Base-by-base conservation (phyloP, 2,797 vertebrate species). In the Chrosomus eos region DNA sequence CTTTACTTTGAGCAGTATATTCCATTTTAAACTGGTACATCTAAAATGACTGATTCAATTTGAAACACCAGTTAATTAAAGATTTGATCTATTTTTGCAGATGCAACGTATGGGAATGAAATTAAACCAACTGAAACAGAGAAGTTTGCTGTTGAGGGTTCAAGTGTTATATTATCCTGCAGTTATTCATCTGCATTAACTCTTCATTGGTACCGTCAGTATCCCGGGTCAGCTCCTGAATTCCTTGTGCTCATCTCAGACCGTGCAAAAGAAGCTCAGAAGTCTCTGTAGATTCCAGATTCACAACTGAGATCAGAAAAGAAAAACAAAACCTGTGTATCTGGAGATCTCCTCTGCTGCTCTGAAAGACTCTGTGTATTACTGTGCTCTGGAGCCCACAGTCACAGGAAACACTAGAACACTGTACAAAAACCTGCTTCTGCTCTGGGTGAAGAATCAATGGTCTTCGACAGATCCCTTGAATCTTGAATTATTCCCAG, bases 391-490 rank as follows among this genome's bases (percentile, higher is more conserved):
- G 77, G 0, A 0, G 33, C 74, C 83, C 83, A 85, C 83, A 80
- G 36, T 80, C 55, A 80, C 77, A 80, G 76, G 62, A 85, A 79
- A 80, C 76, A 18, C 58, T 4, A 5, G 16, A 21, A 58, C 9
- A 55, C 77, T 33, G 33, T 77, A 81, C 82, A 84, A 85, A 70
- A 84, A 87, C 76, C 11, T 60, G 10, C 23, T 60, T 60, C 55
- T n/a, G 55, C 10, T 11, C 23, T 1, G 23, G 23, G 1, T n/a
- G 55, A 60, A 1, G 10, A n/a, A n/a, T n/a, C 23, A n/a, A 60
- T 60, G 55, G 23, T 5, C 4, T 60, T 26, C 10, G 1, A 60
- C 10, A 26, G 55, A n/a, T 58, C 55, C 23, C 0, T 58, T 58
- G 45, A n/a, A 58, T 58, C 21, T 58, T 58, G 21, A 55, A 55